Evolutionary conservation across 2,797 vertebrate species (phyloP), one percentile per base, ranked within the genome.

Genomic region (Enteromius radiatus): DNA sequence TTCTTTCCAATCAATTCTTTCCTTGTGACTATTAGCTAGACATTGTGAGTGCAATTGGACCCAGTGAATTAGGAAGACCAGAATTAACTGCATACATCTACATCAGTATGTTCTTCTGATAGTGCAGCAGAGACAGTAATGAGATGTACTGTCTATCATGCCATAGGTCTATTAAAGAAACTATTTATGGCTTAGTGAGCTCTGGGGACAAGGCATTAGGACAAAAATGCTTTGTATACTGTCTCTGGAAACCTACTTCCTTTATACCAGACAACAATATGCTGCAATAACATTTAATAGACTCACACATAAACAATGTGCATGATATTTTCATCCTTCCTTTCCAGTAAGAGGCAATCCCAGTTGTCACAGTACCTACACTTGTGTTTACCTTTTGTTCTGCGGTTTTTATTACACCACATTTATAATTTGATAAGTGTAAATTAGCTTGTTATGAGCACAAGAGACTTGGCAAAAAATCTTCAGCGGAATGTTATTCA

Each of bases 221-320:
- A 65, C 43, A 45, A 47, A 67, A 75, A 84, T 91, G 89, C 85
- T 88, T 90, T 41, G 47, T 67, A 82, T 67, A 74, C 33, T 43
- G 45, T 28, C 70, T 81, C 47, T 28, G 56, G 38, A 36, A 52
- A 41, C 56, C 14, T 4, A 71, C 31, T 54, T 76, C 17, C 7
- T 78, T 65, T n/a, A 64, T 65, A 23, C 33, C n/a, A 36, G 15
- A 38, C 41, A 28, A 36, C 54, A 26, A 64, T 19, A 28, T 45
- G 43, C 70, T 23, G 21, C 56, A 49, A 49, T 52, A n/a, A 38
- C 41, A 52, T 74, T 26, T 64, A 38, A 14, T 75, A 67, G 38
- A 28, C n/a, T 54, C 6, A 5, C 59, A 52, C 64, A 28, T 49
- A 47, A 14, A 63, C 59, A 67, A 6, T 31, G 45, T 54, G 61